Evolutionary conservation across 2,888 invertebrate species (phyloP).

Genomic region (Lysandra bellargus): DNA sequence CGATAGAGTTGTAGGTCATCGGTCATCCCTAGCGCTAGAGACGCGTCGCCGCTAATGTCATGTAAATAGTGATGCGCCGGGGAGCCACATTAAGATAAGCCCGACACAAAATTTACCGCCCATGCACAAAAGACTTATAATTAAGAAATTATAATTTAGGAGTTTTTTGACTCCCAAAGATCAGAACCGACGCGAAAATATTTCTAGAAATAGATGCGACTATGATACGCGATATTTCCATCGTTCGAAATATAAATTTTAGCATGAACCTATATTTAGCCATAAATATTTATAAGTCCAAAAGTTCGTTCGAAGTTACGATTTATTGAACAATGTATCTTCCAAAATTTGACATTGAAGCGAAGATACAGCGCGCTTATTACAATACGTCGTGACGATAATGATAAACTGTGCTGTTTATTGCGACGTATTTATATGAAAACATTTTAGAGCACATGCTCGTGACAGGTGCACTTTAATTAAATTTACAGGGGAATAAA

Average conservation of each 20-base stretch:
- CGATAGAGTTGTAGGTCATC: conserved; percentile 27
- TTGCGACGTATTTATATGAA: neutral
- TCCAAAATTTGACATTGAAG: conserved; percentile 17
- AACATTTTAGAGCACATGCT: conserved; percentile 6
- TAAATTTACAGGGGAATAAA: conserved; percentile 16
- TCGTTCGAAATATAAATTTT: conserved; percentile 9
- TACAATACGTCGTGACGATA: neutral
- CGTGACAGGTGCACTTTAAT: conserved; percentile 1
- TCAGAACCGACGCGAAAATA: conserved; percentile 10
- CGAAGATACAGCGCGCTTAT: neutral
- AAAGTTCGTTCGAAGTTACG: conserved; percentile 13
- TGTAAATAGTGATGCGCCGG: conserved; percentile 71
- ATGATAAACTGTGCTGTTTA: conserved; percentile 9
- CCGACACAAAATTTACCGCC: conserved; percentile 37
- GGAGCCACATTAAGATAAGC: conserved; percentile 58
- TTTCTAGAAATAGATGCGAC: neutral
- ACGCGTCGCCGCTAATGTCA: conserved; percentile 68
- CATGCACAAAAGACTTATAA: neutral
- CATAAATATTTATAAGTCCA: conserved; percentile 20
- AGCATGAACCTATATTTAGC: conserved; percentile 16
- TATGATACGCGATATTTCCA: neutral
- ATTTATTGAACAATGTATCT: conserved; percentile 21
- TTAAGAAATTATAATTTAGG: conserved; percentile 5
- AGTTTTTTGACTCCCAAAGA: conserved; percentile 21
- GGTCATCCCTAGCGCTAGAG: conserved; percentile 27